Evolutionary conservation across 2,797 vertebrate species (phyloP).

Genomic region (Spinus pinus): DNA sequence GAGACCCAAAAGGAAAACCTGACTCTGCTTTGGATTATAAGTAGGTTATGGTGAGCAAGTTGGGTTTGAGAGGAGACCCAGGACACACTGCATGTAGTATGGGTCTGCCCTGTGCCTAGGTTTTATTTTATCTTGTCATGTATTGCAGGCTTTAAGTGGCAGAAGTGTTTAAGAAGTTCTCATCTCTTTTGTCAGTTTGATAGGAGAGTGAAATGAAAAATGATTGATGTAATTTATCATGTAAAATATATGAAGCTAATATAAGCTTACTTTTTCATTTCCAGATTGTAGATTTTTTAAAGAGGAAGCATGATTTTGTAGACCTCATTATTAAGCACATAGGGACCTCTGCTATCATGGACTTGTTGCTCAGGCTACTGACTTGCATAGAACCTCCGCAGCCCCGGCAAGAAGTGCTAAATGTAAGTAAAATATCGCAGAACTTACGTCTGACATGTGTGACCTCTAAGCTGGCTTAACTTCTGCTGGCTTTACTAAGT

Average conservation of each 20-base stretch:
- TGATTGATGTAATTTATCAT: neutral
- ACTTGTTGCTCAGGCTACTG: conserved; percentile 94
- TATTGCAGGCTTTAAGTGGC: neutral
- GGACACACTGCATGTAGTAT: neutral
- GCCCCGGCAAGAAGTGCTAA: conserved; percentile 94
- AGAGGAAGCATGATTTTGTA: conserved; percentile 94
- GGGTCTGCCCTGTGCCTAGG: neutral
- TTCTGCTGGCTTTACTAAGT: neutral
- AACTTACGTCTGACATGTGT: neutral
- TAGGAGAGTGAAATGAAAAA: neutral
- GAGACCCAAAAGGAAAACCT: neutral
- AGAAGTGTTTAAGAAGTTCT: neutral
- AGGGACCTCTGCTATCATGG: conserved; percentile 98
- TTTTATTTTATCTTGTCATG: neutral
- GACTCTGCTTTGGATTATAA: neutral
- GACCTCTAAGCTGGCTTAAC: neutral
- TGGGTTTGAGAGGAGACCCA: neutral
- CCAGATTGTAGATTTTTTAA: conserved; percentile 95
- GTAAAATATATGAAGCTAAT: neutral
- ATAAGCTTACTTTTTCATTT: neutral
- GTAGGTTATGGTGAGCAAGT: neutral
- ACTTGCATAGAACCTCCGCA: conserved; percentile 97
- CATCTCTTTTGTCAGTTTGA: neutral
- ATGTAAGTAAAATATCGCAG: conserved; percentile 77
- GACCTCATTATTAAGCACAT: conserved; percentile 98